phyloP scores from a whole-genome alignment of 2,797 vertebrate species.

The Enteromius afrohamiltoni region DNA sequence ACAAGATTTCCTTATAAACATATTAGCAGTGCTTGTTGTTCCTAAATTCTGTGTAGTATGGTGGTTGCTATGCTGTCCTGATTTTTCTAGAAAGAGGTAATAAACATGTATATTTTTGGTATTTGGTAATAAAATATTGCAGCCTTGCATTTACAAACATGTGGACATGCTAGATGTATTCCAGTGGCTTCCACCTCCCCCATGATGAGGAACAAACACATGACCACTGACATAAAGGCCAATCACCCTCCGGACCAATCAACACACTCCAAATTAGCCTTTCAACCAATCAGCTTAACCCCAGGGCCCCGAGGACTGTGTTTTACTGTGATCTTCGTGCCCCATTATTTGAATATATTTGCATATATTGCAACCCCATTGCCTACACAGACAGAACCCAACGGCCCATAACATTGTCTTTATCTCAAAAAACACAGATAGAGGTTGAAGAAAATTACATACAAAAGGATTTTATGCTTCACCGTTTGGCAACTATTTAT shows the following conservation, averaged over 20 bases:
- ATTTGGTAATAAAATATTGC: neutral
- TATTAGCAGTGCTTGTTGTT: neutral
- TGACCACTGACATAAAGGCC: constrained; percentile 49
- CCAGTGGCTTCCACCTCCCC: constrained; percentile 45
- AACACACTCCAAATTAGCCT: constrained; percentile 41
- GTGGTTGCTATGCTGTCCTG: neutral
- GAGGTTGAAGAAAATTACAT: neutral
- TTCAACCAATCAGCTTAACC: constrained; percentile 61
- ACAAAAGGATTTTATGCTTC: neutral
- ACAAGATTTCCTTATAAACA: neutral
- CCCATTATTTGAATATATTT: constrained; percentile 66
- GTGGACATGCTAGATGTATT: constrained; percentile 41
- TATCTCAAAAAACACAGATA: neutral
- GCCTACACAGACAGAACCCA: neutral
- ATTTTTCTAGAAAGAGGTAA: neutral
- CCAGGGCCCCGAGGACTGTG: constrained; percentile 34
- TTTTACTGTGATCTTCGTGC: constrained; percentile 54
- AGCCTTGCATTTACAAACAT: constrained; percentile 28
- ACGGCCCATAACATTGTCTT: neutral
- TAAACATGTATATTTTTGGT: neutral
- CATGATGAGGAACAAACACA: constrained; percentile 41
- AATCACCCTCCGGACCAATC: constrained; percentile 51
- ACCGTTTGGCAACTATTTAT: neutral
- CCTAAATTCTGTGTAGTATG: neutral
- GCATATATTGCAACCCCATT: constrained; percentile 62